Percentiles rank a stretch among this genome's conserved stretches.
phyloP scores from a whole-genome alignment of 1,140 invertebrate genomes.

The Phymorhynchus buccinoides region DNA sequence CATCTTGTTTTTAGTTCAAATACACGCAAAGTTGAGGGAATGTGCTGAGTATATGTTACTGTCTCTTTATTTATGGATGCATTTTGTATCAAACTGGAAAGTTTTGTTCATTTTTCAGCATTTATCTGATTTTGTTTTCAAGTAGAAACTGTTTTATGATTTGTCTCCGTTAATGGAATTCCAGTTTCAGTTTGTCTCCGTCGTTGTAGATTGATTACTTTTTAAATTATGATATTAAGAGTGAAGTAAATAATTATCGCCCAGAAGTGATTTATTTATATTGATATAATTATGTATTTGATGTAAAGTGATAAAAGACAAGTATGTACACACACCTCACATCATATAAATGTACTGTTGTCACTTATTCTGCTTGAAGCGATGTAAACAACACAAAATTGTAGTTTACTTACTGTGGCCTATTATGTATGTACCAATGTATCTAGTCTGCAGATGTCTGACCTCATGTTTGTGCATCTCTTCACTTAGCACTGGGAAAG shows the following conservation, averaged over 20 bases:
- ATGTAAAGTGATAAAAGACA: background rate
- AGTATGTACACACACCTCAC: background rate
- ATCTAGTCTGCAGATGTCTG: conserved; percentile 1
- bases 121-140: background rate
- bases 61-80: background rate
- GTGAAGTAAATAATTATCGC: background rate
- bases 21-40: too few relatives aligned
- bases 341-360: background rate
- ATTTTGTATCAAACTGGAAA: background rate
- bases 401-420: background rate
- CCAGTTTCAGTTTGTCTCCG: background rate
- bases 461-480: background rate
- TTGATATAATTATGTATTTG: background rate
- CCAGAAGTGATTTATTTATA: background rate
- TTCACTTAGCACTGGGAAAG: too few relatives aligned
- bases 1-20: too few relatives aligned
- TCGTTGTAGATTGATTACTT: background rate
- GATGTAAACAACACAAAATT: background rate
- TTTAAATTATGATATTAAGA: background rate
- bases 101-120: too few relatives aligned
- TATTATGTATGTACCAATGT: too few relatives aligned
- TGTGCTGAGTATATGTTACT: too few relatives aligned
- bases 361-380: background rate
- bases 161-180: background rate
- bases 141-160: background rate